Evolutionary conservation across 2,888 invertebrate genomes (phyloP).

Genomic region (Stenurella melanura): DNA sequence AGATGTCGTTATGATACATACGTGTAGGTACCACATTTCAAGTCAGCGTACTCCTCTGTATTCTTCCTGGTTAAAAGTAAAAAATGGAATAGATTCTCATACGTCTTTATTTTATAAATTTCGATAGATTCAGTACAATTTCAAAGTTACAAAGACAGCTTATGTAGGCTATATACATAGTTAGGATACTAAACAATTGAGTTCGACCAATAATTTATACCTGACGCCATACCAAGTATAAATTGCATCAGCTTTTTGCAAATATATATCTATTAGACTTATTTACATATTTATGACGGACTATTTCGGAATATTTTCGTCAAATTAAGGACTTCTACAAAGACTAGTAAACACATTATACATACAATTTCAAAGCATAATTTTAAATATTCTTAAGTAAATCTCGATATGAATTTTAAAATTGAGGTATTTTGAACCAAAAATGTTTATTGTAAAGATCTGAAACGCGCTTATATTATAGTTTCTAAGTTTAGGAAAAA

Average conservation of each 20-base stretch:
- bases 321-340: conserved; percentile 19
- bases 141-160: conserved; percentile 6
- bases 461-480: conserved; percentile 27
- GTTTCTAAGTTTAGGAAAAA: conserved; percentile 28
- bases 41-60: too few relatives aligned
- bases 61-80: too few relatives aligned
- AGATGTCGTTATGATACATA: too few relatives aligned
- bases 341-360: conserved; percentile 22
- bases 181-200: conserved; percentile 16
- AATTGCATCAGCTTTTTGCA: conserved; percentile 32
- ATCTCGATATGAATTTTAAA: conserved; percentile 28
- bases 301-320: conserved; percentile 26
- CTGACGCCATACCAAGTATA: conserved; percentile 27
- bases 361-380: conserved; percentile 11
- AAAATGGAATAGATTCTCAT: neutral
- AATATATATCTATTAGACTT: conserved; percentile 24
- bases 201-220: conserved; percentile 5
- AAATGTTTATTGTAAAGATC: conserved; percentile 19
- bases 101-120: conserved; percentile 13
- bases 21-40: too few relatives aligned
- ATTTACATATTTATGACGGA: conserved; percentile 35
- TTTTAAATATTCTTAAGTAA: conserved; percentile 40
- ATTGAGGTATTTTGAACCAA: neutral
- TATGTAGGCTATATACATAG: neutral
- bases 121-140: neutral